phyloP scores from a whole-genome alignment of 1,140 invertebrate species.

The Zaprionus africanus region DNA sequence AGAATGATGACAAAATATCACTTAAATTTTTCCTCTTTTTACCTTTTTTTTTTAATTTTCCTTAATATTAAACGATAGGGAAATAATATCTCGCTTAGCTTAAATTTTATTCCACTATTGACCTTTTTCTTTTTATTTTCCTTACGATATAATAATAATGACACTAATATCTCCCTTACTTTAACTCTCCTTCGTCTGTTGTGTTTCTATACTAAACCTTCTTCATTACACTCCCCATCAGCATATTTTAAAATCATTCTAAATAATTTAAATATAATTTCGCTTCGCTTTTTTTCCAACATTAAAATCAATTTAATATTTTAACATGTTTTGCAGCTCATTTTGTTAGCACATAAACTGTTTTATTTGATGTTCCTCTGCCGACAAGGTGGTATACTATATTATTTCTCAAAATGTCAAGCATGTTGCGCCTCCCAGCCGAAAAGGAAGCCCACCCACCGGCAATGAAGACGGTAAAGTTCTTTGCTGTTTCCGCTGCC shows the following conservation, averaged over 20 bases:
- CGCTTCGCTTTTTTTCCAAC: not conserved
- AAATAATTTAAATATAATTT: not conserved
- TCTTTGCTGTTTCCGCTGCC: constrained; percentile 34
- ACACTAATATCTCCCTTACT: too few species aligned
- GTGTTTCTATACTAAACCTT: too few species aligned
- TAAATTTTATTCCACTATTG: too few species aligned
- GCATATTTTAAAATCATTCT: not conserved
- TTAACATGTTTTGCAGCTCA: not conserved
- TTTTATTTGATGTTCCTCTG: constrained; percentile 11
- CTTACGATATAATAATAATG: too few species aligned
- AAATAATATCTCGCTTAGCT: too few species aligned
- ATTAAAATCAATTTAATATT: not conserved
- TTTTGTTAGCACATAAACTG: not conserved
- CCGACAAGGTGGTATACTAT: constrained; percentile 15
- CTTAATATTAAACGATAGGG: too few species aligned
- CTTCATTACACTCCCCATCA: too few species aligned
- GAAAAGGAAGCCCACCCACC: constrained; percentile 19
- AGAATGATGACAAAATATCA: too few species aligned
- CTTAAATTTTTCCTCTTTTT: too few species aligned
- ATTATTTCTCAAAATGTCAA: constrained; percentile 26
- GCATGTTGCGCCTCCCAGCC: constrained; percentile 17
- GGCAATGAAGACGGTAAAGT: not conserved
- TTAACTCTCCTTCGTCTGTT: too few species aligned
- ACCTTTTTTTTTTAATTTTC: too few species aligned
- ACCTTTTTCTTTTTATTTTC: too few species aligned